phyloP scores from a whole-genome alignment of 2,113 vertebrate species.

The Oreotragus oreotragus region DNA sequence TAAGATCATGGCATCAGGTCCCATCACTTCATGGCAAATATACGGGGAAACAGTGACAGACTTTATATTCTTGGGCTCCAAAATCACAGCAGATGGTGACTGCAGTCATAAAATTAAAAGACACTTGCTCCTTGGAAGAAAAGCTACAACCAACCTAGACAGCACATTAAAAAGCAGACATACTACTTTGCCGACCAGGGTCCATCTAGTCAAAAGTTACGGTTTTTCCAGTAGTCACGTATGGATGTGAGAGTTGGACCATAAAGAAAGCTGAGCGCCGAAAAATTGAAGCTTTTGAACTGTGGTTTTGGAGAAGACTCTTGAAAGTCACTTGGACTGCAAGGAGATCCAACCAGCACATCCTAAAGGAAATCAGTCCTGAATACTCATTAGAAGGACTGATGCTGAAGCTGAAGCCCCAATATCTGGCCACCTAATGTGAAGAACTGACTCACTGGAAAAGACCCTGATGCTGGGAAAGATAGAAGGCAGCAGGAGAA shows the following conservation, averaged over 20 bases:
- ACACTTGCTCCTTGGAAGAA: not conserved
- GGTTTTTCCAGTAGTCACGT: not conserved
- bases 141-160: not conserved
- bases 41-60: not conserved
- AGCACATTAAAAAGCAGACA: not conserved
- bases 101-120: not conserved
- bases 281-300: not conserved
- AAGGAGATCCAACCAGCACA: not conserved
- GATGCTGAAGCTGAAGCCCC: not conserved
- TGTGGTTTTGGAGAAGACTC: not conserved
- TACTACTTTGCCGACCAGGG: not conserved
- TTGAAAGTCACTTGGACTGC: not conserved
- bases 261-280: not conserved
- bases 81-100: not conserved
- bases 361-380: not conserved
- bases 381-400: not conserved
- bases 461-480: not conserved
- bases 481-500: not conserved
- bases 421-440: not conserved
- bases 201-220: not conserved
- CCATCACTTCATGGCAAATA: not conserved
- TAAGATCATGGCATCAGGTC: not conserved
- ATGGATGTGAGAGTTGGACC: not conserved
- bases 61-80: not conserved
- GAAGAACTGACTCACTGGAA: not conserved